Conservation (phyloP, 2,888 invertebrate species). For the Pollenia labialis region DNA sequence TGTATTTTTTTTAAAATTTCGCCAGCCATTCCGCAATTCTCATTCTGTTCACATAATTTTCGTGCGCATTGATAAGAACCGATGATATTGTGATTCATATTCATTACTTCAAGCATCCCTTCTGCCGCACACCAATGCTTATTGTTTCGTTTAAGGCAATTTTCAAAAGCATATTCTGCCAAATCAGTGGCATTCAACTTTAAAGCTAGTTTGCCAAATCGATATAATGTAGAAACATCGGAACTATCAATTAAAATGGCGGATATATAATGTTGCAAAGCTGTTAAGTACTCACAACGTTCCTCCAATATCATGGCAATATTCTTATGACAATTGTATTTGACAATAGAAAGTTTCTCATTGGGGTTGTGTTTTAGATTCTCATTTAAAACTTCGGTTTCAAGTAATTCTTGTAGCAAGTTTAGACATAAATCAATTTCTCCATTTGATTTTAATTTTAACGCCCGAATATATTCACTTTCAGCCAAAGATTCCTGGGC, state of each 20-base stretch:
- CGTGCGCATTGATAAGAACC: constrained; percentile 80
- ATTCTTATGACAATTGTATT: constrained; percentile 93
- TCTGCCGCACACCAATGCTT: constrained; percentile 96
- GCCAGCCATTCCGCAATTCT: constrained; percentile 76
- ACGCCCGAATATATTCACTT: constrained; percentile 76
- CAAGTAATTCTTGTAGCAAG: constrained; percentile 73
- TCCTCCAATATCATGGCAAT: constrained; percentile 89
- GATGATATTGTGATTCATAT: constrained; percentile 87
- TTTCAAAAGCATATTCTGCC: constrained; percentile 91
- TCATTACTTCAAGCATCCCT: constrained; percentile 87
- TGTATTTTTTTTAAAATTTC: constrained; percentile 78
- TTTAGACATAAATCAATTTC: constrained; percentile 73
- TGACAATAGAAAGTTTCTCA: constrained; percentile 88
- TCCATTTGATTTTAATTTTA: constrained; percentile 75
- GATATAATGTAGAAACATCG: constrained; percentile 94
- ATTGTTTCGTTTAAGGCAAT: constrained; percentile 84
- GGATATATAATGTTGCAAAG: constrained; percentile 88
- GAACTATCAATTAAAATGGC: constrained; percentile 92
- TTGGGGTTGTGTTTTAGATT: constrained; percentile 85
- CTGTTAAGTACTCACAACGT: constrained; percentile 85
- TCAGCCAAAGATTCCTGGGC: constrained; percentile 76
- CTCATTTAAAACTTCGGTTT: constrained; percentile 76
- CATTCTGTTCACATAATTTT: constrained; percentile 77
- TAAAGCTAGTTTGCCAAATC: constrained; percentile 90
- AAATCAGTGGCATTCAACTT: constrained; percentile 89